These are phyloP conservation scores for Columba livia DNA, from an alignment of 2,113 vertebrate genomes.

Conservation along the genomic window DNA sequence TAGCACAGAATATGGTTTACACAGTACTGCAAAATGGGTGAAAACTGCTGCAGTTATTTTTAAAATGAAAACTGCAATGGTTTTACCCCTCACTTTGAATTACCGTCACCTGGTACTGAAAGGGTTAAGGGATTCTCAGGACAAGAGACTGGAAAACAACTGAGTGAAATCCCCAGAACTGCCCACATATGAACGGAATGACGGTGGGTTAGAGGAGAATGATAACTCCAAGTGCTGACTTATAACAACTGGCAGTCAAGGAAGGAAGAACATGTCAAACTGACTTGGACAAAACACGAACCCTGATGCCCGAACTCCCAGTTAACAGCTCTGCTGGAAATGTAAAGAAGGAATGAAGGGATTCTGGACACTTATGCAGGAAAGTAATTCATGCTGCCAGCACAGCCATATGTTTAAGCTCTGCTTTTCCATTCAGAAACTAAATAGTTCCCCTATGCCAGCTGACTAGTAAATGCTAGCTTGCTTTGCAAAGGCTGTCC, in stretches of 20 bases:
- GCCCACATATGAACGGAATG: constrained; percentile 32
- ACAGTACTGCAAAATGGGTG: neutral
- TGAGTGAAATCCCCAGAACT: neutral
- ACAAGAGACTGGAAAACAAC: constrained; percentile 16
- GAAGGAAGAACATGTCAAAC: constrained; percentile 48
- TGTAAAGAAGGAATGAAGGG: constrained; percentile 43
- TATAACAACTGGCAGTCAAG: constrained; percentile 21
- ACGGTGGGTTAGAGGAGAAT: neutral
- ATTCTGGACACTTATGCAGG: constrained; percentile 37
- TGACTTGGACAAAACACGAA: neutral
- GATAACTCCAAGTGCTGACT: constrained; percentile 36
- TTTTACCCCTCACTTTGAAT: neutral
- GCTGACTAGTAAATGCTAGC: neutral
- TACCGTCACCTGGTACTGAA: neutral
- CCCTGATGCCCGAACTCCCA: neutral
- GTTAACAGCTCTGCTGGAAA: constrained; percentile 46
- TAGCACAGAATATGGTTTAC: neutral
- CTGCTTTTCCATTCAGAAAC: constrained; percentile 59
- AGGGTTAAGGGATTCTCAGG: constrained; percentile 26
- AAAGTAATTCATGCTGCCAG: constrained; percentile 52
- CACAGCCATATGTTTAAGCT: constrained; percentile 50
- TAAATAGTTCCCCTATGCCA: neutral
- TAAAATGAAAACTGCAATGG: neutral
- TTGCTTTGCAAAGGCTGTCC: constrained; percentile 1
- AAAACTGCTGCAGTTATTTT: neutral